Conservation (phyloP, 2,797 vertebrate species). For the Anomalospiza imberbis region DNA sequence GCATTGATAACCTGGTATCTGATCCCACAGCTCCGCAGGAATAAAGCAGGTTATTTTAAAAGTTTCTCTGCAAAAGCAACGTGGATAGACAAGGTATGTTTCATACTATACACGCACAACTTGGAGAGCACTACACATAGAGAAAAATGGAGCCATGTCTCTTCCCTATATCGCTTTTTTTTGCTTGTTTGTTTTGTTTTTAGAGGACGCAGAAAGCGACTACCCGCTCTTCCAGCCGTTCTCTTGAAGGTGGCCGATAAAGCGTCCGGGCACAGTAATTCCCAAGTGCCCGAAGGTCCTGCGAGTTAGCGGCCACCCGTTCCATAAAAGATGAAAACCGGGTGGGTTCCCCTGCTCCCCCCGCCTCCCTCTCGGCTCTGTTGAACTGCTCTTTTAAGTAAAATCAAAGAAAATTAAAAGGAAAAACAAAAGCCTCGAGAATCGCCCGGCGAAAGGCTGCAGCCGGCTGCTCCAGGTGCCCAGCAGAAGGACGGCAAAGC, state of each 20-base stretch:
- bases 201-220: not conserved
- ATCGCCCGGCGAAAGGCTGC: not conserved
- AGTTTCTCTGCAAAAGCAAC: conserved; percentile 25
- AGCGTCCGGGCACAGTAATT: not conserved
- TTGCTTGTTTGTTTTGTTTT: not conserved
- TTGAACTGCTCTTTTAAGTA: not conserved
- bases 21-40: not conserved
- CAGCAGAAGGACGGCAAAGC: not conserved
- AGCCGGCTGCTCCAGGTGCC: not conserved
- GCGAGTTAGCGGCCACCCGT: not conserved
- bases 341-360: not conserved
- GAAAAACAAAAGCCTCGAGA: not conserved
- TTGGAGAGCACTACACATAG: not conserved
- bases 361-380: not conserved
- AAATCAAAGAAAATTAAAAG: not conserved
- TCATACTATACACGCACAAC: not conserved
- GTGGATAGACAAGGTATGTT: not conserved
- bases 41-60: conserved; percentile 12
- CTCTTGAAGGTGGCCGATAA: not conserved
- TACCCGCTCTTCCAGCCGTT: not conserved
- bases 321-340: not conserved
- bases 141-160: not conserved
- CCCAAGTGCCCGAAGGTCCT: not conserved
- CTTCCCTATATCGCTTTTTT: not conserved
- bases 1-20: not conserved